Evolutionary conservation across 1,140 invertebrate genomes (phyloP), one percentile per base, ranked within the genome.

Genomic region (Amphibalanus amphitrite): DNA sequence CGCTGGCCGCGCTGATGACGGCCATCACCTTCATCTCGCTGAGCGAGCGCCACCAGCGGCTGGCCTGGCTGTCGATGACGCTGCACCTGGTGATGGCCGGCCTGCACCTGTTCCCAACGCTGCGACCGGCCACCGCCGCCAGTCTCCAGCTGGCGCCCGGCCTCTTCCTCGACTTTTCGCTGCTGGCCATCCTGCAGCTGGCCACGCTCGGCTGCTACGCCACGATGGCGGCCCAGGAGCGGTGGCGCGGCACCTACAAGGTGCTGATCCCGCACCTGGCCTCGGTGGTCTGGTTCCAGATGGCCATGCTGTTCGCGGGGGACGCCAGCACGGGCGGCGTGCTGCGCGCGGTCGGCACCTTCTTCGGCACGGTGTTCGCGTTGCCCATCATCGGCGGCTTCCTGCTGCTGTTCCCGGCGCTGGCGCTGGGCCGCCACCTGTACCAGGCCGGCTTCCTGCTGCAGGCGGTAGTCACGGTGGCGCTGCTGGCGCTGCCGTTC

Each of bases 201-300:
- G 76, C 89, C 13, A 90, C 92, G 70, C 89, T 89, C 0, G 77
- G 87, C 0, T 85, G 92, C 26, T 84, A 92, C 69, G 75, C 87
- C 0, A 82, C 86, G 74, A 88, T 93, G 85, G 89, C 90, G 0
- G 82, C 84, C 0, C 82, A 87, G 40, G 85, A 88, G 23, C 83
- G 85, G 69, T 92, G 90, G 89, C 84, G 86, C 69, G 91, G 91
- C 0, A 86, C 86, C 23, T 91, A 91, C 76, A 87, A 86, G 71
- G 86, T 84, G 38, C 79, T 92, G 0, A 85, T 93, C 64, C 91
- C 91, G 0, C 91, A 93, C 79, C 90, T 90, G 69, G 89, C 93
- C 0, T 90, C 89, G 0, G 82, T 92, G 10, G 90, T 89, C 76
- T 93, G 91, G 91, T 86, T 91, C 77, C 90, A 92, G 76, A 86